Base-by-base conservation (phyloP, 2,888 invertebrate genomes). In the Hirtodrosophila alboralis region DNA sequence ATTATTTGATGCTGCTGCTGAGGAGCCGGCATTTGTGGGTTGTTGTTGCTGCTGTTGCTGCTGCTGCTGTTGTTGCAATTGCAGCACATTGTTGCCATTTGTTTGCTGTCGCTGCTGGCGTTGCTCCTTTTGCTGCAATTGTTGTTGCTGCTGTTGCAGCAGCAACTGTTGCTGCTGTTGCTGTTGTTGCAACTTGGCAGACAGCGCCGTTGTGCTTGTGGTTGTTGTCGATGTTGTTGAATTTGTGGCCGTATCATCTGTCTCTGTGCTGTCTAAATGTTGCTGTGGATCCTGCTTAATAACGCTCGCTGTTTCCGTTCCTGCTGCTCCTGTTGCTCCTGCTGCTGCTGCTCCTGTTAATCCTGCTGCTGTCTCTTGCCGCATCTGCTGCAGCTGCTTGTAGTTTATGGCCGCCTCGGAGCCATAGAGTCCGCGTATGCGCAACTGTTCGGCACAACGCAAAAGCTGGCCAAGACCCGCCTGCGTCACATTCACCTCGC, bases 401-500 rank as follows among this genome's bases (percentile, higher is more conserved):
- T 89, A 79, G 67, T 90, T 90, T 3, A 90, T 71, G 0, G 90
- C 88, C 12, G 90, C 90, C 76, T 91, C 91, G 3, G 89, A 87
- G 1, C 91, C 91, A 45, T 90, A 90, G 0, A 91, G 73, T 80
- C 96, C 96, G 84, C 96, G 93, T 59, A 96, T 95, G 87, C 96
- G 95, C 76, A 96, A 89, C 10, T 96, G 95, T 86, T 96, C 96
- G 0, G 96, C 96, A 0, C 96, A 95, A 85, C 95, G 95, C 7
- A 96, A 91, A n/a, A 96, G 90, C 72, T 95, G 95, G 26, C 95
- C 95, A 44, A 96, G 91, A 61, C 96, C 95, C 52, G 96, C 95
- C 81, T 96, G 96, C 2, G 95, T 95, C 0, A 96, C 96, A 87
- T 96, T 96, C 26, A 96, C 96, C 89, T 96, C 96, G 0, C 96